phyloP scores from a whole-genome alignment of 2,888 invertebrate species.

The Crioceris asparagi region DNA sequence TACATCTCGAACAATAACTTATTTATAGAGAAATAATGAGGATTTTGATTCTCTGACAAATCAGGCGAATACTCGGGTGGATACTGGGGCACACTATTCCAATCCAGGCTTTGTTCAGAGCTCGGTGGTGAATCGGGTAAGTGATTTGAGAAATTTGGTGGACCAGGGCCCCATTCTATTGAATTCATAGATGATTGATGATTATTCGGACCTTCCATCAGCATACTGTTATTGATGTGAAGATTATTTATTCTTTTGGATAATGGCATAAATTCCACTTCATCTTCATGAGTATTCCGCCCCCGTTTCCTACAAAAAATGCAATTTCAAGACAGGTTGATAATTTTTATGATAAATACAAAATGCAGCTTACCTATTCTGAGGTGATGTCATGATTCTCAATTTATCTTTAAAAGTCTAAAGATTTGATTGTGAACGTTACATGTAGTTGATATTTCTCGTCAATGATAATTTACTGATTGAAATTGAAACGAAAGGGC shows the following conservation, averaged over 20 bases:
- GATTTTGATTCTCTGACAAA: constrained; percentile 65
- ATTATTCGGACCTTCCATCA: constrained; percentile 27
- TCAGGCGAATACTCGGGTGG: constrained; percentile 75
- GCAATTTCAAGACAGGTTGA: too few species aligned
- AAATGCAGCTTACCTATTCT: too few species aligned
- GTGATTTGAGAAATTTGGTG: constrained; percentile 22
- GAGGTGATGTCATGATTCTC: too few species aligned
- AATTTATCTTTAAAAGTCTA: too few species aligned
- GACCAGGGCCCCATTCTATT: constrained; percentile 32
- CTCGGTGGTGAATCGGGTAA: constrained; percentile 32
- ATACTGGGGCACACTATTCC: constrained; percentile 43
- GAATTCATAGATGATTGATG: constrained; percentile 24
- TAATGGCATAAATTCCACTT: constrained; percentile 72
- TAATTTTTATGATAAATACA: too few species aligned
- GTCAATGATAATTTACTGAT: too few species aligned
- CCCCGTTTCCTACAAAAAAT: constrained; percentile 58
- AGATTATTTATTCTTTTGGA: constrained; percentile 86
- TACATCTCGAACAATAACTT: constrained; percentile 79
- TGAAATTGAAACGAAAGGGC: too few species aligned
- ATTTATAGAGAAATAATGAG: constrained; percentile 75
- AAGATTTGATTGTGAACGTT: too few species aligned
- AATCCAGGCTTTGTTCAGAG: constrained; percentile 31
- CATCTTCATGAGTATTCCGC: constrained; percentile 57
- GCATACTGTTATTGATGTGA: constrained; percentile 56
- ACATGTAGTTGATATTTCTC: too few species aligned